Evolutionary conservation across 2,113 vertebrate species (phyloP).

Genomic region (Paradisaea rubra): DNA sequence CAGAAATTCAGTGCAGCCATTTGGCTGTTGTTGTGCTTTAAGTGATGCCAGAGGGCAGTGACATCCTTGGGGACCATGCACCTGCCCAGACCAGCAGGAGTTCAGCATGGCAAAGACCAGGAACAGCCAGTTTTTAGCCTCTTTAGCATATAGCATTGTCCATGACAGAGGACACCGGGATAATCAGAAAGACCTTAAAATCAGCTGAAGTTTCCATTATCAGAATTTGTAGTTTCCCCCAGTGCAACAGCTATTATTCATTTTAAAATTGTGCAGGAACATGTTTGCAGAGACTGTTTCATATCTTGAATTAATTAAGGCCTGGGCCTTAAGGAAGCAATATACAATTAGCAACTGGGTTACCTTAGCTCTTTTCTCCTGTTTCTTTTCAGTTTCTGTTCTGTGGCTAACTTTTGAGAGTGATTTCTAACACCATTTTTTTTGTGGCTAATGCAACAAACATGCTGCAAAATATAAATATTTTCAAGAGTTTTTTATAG

Average conservation of each 20-base stretch:
- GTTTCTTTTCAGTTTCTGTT: neutral
- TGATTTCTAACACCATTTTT: neutral
- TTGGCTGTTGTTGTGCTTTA: neutral
- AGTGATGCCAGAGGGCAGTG: neutral
- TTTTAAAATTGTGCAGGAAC: neutral
- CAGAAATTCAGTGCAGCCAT: neutral
- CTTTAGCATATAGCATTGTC: neutral
- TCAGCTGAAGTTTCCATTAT: neutral
- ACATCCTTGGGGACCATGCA: neutral
- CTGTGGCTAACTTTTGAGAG: neutral
- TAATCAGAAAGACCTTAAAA: neutral
- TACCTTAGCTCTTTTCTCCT: neutral
- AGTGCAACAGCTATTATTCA: neutral
- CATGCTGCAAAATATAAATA: neutral
- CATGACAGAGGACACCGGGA: neutral
- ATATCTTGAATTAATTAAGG: neutral
- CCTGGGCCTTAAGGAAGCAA: neutral
- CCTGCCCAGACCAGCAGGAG: neutral
- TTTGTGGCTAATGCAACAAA: neutral
- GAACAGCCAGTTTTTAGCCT: neutral
- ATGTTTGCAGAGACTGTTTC: neutral
- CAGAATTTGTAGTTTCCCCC: neutral
- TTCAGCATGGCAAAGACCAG: neutral
- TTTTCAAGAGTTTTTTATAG: neutral
- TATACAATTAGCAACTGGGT: neutral